Percentiles rank a stretch among this genome's conserved stretches.
Conservation (phyloP, 2,113 vertebrate species). For the Fulica atra region DNA sequence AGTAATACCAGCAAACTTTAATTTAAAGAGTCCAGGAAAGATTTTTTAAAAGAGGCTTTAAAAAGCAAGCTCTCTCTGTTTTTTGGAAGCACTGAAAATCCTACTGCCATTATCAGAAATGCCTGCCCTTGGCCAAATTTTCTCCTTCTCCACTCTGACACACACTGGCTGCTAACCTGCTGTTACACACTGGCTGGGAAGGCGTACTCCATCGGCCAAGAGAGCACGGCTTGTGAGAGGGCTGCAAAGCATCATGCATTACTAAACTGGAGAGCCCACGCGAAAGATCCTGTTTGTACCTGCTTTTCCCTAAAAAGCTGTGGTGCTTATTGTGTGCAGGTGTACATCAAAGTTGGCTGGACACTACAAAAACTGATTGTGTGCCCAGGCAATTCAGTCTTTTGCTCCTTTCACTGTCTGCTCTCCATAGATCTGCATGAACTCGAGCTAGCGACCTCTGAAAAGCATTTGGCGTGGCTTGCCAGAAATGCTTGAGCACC, state of each 20-base stretch:
- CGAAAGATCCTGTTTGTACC: background rate
- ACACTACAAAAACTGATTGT: background rate
- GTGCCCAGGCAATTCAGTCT: background rate
- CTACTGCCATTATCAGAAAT: background rate
- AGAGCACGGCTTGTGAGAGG: background rate
- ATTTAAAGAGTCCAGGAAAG: background rate
- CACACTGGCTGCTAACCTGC: background rate
- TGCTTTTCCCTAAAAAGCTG: background rate
- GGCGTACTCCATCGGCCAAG: background rate
- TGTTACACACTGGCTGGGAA: background rate
- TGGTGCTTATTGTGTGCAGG: background rate
- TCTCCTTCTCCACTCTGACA: background rate
- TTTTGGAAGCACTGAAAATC: background rate
- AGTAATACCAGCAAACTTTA: background rate
- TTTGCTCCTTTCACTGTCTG: background rate
- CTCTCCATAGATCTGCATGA: background rate
- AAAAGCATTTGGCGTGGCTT: background rate
- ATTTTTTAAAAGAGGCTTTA: background rate
- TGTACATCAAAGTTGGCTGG: background rate
- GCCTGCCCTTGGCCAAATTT: background rate
- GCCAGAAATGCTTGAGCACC: background rate
- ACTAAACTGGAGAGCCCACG: background rate
- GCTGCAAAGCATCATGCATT: background rate
- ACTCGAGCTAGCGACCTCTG: background rate
- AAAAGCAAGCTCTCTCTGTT: background rate